Evolutionary conservation across 2,888 invertebrate species (phyloP), one percentile per base, ranked within the genome.

Genomic region (Nineta flava): DNA sequence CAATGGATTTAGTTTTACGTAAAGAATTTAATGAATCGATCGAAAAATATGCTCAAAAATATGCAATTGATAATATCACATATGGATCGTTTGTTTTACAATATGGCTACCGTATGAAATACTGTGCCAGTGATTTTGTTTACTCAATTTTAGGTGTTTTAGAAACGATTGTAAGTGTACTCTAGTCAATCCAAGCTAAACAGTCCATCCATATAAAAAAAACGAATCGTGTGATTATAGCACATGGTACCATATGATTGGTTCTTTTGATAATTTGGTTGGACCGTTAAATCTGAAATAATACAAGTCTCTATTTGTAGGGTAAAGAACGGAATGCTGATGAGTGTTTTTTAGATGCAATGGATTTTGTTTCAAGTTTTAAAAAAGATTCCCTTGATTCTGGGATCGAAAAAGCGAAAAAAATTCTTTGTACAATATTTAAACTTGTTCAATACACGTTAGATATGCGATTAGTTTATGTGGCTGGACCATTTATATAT

Each of bases 401-500:
- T 48, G 90, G 81, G 9, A 74, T 81, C 54, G 84, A 77, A 51
- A 74, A 71, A 46, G 87, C 90, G 0, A 87, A 86, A 63, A 63
- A 71, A 51, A 73, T 86, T 59, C 66, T 82, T 17, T 72, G 73
- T 49, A 78, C 81, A 1, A 74, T 88, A 48, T 84, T 81, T 51
- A 74, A 77, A 56, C 82, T 87, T 57, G 87, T 90, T 12, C 84
- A 90, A 64, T 75, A 75, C 52, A 80, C 87, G 51, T 70, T 94
- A 26, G 84, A 88, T 58, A 81, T 83, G 62, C 79, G 83, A 55
- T 79, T 80, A 59, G 77, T 95, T n/a, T 78, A 81, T 51, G 82
- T 83, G 19, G 85, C 91, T 1, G 94, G 94, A 1, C 87, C 92
- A 1, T 94, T 93, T 65, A 76, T 88, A 43, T 93, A 93, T 64